These are phyloP conservation scores for Nesoenas mayeri DNA, from an alignment of 2,113 vertebrate species.

Conservation along the genomic window DNA sequence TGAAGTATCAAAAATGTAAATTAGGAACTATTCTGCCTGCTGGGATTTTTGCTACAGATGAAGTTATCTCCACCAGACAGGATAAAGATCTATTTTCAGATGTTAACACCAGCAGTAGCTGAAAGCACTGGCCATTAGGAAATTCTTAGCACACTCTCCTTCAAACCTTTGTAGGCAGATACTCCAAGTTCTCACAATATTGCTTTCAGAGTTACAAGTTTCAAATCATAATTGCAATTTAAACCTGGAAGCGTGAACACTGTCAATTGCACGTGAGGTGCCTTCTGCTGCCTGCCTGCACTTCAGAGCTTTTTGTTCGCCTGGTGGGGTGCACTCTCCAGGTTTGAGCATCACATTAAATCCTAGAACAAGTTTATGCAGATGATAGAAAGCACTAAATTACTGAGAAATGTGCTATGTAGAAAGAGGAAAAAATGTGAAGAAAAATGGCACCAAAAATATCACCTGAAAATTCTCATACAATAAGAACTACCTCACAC, in stretches of 20 bases:
- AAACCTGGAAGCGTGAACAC: not conserved
- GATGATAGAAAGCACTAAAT: conserved; percentile 7
- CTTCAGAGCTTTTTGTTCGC: not conserved
- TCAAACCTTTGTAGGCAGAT: not conserved
- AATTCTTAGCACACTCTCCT: not conserved
- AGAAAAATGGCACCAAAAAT: not conserved
- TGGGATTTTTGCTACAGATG: not conserved
- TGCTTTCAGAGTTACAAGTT: not conserved
- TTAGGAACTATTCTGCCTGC: not conserved
- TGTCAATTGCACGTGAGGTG: not conserved
- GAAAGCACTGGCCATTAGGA: not conserved
- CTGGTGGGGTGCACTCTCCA: not conserved
- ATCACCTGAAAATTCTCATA: not conserved
- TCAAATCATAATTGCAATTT: not conserved
- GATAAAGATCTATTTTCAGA: not conserved
- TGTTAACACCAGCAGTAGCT: not conserved
- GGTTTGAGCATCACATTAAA: not conserved
- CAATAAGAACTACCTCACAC: not conserved
- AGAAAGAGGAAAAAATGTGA: not conserved
- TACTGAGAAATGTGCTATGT: not conserved
- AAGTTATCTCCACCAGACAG: not conserved
- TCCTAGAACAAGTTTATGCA: not conserved
- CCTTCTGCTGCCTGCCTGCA: not conserved
- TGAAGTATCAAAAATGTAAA: not conserved
- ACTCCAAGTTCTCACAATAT: not conserved